Percentiles rank a stretch among this genome's conserved stretches.
phyloP scores from a whole-genome alignment of 1,140 invertebrate genomes.

The Papilio helenus region DNA sequence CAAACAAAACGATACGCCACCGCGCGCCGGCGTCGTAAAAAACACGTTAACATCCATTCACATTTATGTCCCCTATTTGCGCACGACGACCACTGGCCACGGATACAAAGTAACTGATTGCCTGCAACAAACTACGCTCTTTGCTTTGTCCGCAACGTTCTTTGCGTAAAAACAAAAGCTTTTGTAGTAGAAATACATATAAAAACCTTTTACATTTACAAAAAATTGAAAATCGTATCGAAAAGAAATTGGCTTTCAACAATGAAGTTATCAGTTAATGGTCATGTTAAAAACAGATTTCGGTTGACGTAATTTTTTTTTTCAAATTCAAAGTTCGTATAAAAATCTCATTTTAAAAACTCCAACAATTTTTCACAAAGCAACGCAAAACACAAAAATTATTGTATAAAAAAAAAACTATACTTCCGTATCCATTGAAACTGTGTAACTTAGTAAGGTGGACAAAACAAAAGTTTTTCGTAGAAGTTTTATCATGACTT shows the following conservation, averaged over 20 bases:
- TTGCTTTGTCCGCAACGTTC: slow-evolving; percentile 54
- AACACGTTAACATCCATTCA: slow-evolving; percentile 82
- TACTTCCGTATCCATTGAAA: slow-evolving; percentile 48
- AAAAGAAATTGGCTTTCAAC: not conserved
- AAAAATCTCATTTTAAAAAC: not conserved
- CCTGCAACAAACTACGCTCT: slow-evolving; percentile 61
- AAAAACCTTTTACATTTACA: slow-evolving; percentile 19
- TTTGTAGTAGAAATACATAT: slow-evolving; percentile 27
- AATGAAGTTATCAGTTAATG: too few relatives aligned
- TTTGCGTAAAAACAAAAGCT: slow-evolving; percentile 44
- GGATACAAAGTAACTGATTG: slow-evolving; percentile 78
- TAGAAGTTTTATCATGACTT: slow-evolving; percentile 71
- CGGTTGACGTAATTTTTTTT: too few relatives aligned
- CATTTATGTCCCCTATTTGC: slow-evolving; percentile 79
- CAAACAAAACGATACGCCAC: slow-evolving; percentile 81
- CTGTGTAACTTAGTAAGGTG: slow-evolving; percentile 63
- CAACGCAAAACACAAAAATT: not conserved
- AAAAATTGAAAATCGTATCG: not conserved
- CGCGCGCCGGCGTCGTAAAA: slow-evolving; percentile 72
- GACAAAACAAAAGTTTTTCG: slow-evolving; percentile 77
- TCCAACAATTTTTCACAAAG: not conserved
- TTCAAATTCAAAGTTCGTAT: not conserved
- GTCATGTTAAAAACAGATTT: not conserved
- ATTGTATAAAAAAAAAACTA: not conserved
- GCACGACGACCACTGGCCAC: slow-evolving; percentile 65